Evolutionary conservation across 2,888 invertebrate genomes (phyloP), one percentile per base, ranked within the genome.

Genomic region (Neria commutata): DNA sequence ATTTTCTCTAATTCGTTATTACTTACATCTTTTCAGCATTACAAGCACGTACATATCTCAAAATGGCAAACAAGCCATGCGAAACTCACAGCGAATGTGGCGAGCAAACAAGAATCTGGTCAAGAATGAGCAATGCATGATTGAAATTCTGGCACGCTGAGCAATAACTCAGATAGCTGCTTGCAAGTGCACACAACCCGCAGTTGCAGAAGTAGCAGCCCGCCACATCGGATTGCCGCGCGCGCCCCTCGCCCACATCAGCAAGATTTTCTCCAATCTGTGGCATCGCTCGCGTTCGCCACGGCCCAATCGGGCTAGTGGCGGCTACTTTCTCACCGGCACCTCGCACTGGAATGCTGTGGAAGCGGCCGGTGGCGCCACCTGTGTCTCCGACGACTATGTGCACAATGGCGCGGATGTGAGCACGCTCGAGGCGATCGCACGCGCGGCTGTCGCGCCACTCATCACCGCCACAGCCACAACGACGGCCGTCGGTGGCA

Each of bases 281-380:
- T 82, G 81, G 82, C 74, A 79, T 64, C 76, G 78, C 60, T 68
- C 81, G 61, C 76, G 77, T 70, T 76, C 79, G 79, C 81, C 81
- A 78, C 82, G 81, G 81, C 81, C 82, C 76, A 76, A 73, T 69
- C 72, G 81, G 79, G 81, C 81, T 74, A 74, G 78, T 81, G 81
- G 81, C 77, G 79, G 77, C 65, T 81, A 79, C 62, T 70, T 76
- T 63, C 62, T 79, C 61, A 73, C 78, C 61, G 69, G 71, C 40
- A 69, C 67, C 51, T 70, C 72, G 59, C 63, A 68, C 56, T 74
- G 72, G 65, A 71, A 72, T 65, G 76, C 71, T 66, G 60, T 60
- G 17, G 76, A 67, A 54, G 62, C 65, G 52, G 62, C 65, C 42
- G 69, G 69, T 60, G 70, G 61, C 24, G 55, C 19, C 17, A 16